Evolutionary conservation across 1,140 invertebrate genomes (phyloP), one percentile per base, ranked within the genome.

Genomic region (Luehdorfia chinensis): DNA sequence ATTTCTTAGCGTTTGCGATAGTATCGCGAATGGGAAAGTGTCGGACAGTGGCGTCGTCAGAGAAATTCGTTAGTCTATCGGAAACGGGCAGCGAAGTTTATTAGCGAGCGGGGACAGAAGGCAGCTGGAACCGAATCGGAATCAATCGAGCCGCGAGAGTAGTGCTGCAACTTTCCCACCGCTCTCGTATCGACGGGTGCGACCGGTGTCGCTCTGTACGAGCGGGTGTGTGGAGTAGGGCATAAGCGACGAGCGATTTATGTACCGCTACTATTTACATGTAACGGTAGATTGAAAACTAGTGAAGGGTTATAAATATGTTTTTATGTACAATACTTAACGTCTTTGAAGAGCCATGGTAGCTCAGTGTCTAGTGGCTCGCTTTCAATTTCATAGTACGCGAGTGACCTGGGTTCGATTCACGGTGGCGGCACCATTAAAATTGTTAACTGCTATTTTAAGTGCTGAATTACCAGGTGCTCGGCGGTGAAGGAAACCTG

Each of bases 91-190:
- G 28, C 28, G 28, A 12, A 2, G 6, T 31, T 31, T 31, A 13
- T 31, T 27, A 27, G 23, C 23, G n/a, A n/a, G 32, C 13, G 8
- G 14, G 32, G 32, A 33, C 32, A 33, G 32, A 16, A 33, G 32
- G 15, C 14, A 15, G 34, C 34, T 15, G 16, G 15, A 23, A 43
- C 39, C 39, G 16, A 28, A 43, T 28, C 39, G 28, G 25, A 43
- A 28, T 28, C 23, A 30, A 43, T 43, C 23, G 14, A 27, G 14
- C n/a, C 57, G 55, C 57, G 71, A 78, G 75, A 78, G 73, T 59
- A 66, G 61, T 61, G 31, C 31, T 50, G 58, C 71, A 77, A 78
- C 77, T 81, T 81, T 81, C 77, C 65, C 74, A 65, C 41, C 54
- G 63, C 49, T 70, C 66, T 66, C 55, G 56, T 68, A 68, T 58